Base-by-base conservation (phyloP, 2,113 vertebrate species). In the Syngnathus floridae region DNA sequence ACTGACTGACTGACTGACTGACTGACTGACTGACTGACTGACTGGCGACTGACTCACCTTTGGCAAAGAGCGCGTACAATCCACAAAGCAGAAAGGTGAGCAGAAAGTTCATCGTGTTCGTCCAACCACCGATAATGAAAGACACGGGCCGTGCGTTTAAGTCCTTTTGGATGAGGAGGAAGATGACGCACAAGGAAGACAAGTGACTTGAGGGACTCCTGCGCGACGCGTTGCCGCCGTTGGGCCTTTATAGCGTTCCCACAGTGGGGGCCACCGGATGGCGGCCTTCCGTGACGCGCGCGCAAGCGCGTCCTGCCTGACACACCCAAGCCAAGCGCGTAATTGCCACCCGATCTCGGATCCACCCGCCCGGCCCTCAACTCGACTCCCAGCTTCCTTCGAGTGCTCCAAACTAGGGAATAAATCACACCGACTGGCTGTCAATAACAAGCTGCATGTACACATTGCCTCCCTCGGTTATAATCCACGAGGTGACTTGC, bases 191-290 rank as follows among this genome's bases (percentile, higher is more conserved):
- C 37, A n/a, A 40, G 43, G 13, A 5, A 46, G 36, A 38, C 14
- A 9, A 8, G 62, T 13, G 63, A 36, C 46, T 64, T 64, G 31
- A 9, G 62, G 19, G 45, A 49, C 43, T 36, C 62, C 79, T 74
- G 64, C 68, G 78, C 45, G 86, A 82, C 78, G 83, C 86, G 71
- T 84, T 80, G 77, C 87, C 86, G 85, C 79, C 61, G 77, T 80
- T 71, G 65, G 64, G 26, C 65, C 77, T 90, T 90, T 91, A 91
- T 91, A 85, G 75, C n/a, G 77, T 87, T 90, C 91, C 87, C 89
- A 88, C 88, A 80, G 75, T 81, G 64, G 73, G 54, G 41, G 61
- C 69, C 75, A 75, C 80, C 79, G 80, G 88, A 85, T 74, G 65
- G 70, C 62, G 66, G 64, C 79, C 70, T 81, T 88, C 81, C 78